phyloP scores from a whole-genome alignment of 2,888 invertebrate genomes.

The Invenusta paracnida region DNA sequence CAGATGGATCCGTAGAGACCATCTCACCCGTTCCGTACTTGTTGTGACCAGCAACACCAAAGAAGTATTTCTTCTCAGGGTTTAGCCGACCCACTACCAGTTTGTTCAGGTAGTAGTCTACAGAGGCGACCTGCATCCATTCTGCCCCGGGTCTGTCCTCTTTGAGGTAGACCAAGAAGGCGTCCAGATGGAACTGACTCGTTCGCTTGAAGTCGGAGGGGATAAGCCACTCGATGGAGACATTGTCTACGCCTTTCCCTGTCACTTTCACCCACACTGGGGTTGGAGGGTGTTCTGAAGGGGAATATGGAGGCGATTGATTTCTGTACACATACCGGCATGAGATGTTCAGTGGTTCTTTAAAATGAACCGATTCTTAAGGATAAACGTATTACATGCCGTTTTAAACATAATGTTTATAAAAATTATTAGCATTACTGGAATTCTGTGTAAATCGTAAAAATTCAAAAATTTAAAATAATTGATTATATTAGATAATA shows the following conservation, averaged over 20 bases:
- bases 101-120: conserved; percentile 42
- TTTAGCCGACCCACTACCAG: conserved; percentile 41
- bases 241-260: conserved; percentile 38
- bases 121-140: conserved; percentile 35
- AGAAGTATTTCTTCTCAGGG: conserved; percentile 41
- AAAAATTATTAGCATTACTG: too few species aligned
- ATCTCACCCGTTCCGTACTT: conserved; percentile 40
- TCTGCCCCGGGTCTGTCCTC: conserved; percentile 38
- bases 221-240: conserved; percentile 39
- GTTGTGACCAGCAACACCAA: conserved; percentile 44
- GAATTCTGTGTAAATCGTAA: too few species aligned
- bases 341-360: background rate
- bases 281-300: conserved; percentile 38
- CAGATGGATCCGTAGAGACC: conserved; percentile 42
- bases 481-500: too few species aligned
- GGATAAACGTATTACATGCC: too few species aligned
- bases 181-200: conserved; percentile 37
- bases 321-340: background rate
- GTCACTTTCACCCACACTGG: conserved; percentile 43
- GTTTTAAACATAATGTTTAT: too few species aligned
- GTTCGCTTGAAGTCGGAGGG: conserved; percentile 38
- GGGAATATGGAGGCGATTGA: too few species aligned
- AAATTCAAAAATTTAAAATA: too few species aligned
- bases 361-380: too few species aligned
- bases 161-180: conserved; percentile 40